Base-by-base conservation (phyloP, 1,140 invertebrate species). In the Eueides isabella region DNA sequence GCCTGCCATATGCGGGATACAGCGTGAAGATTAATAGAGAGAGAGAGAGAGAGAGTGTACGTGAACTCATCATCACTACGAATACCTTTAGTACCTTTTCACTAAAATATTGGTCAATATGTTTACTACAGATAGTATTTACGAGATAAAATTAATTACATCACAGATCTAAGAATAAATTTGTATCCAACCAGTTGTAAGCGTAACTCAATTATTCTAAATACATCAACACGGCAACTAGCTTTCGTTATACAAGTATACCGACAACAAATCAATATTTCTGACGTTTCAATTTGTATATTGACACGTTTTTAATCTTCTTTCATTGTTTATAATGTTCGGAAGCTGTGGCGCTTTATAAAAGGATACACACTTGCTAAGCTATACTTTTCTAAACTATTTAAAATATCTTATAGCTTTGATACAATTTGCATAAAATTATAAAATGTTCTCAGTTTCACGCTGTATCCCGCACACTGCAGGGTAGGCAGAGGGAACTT, bases 201-300 rank as follows among this genome's bases (percentile, higher is more conserved):
- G 61, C 44, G 65, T 78, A 80, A 82, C 72, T 78, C 76, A 78
- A 82, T 82, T 80, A 78, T 75, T 80, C 74, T 78, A 81, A 76
- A 74, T 70, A 77, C 69, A 66, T 74, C 72, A 48, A 66, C 38
- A 65, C 33, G 61, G 73, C 64, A 80, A 73, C 38, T 44, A 72
- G 63, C 75, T 68, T 74, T 76, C 69, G 72, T 33, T 61, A 74
- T 9, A 35, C 48, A 48, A 44, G 82, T 76, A 69, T 66, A 72
- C 77, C 72, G 77, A 73, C 71, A 82, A 92, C 88, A 92, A 91
- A 91, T 92, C 89, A 91, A 88, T 88, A 75, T 61, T 72, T 74
- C 81, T 92, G 89, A 92, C 91, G 83, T 91, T 91, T 91, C 89
- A 91, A 91, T 92, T 92, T 90, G 85, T 90, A 79, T 87, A 89